Evolutionary conservation across 2,797 vertebrate species (phyloP).

Genomic region (Notolepis coatsorum): DNA sequence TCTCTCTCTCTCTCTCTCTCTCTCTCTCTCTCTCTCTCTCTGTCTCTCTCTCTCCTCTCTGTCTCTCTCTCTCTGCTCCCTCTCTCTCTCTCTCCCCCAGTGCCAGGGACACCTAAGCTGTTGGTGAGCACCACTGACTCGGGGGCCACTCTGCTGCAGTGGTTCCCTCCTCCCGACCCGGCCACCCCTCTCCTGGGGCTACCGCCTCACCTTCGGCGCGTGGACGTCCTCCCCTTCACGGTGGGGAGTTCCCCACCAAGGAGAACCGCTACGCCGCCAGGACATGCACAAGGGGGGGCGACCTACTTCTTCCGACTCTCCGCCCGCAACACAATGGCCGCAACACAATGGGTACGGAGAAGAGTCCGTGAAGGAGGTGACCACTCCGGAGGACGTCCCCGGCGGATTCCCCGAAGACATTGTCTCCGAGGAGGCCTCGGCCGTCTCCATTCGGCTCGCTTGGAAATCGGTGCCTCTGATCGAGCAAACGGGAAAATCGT

Average conservation of each 20-base stretch:
- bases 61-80: slow-evolving; percentile 37
- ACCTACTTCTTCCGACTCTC: slow-evolving; percentile 93
- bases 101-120: slow-evolving; percentile 92
- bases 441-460: slow-evolving; percentile 83
- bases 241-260: slow-evolving; percentile 89
- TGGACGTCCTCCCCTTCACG: slow-evolving; percentile 85
- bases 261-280: slow-evolving; percentile 90
- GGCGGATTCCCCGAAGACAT: slow-evolving; percentile 90
- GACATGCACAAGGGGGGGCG: slow-evolving; percentile 93
- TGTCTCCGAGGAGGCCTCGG: slow-evolving; percentile 83
- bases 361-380: slow-evolving; percentile 89
- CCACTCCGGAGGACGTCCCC: slow-evolving; percentile 88
- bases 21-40: neutral
- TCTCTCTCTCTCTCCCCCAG: slow-evolving; percentile 73
- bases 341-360: slow-evolving; percentile 96
- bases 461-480: slow-evolving; percentile 91
- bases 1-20: neutral
- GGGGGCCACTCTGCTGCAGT: slow-evolving; percentile 90
- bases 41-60: slow-evolving; percentile 12
- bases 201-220: slow-evolving; percentile 92
- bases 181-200: slow-evolving; percentile 91
- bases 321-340: slow-evolving; percentile 93
- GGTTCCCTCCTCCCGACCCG: slow-evolving; percentile 89
- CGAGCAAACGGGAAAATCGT: slow-evolving; percentile 90
- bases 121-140: slow-evolving; percentile 89